Percentiles rank a stretch among this genome's conserved stretches.
These are phyloP conservation scores for Aleiodes testaceus DNA, from an alignment of 2,888 invertebrate species.

Conservation along the genomic window DNA sequence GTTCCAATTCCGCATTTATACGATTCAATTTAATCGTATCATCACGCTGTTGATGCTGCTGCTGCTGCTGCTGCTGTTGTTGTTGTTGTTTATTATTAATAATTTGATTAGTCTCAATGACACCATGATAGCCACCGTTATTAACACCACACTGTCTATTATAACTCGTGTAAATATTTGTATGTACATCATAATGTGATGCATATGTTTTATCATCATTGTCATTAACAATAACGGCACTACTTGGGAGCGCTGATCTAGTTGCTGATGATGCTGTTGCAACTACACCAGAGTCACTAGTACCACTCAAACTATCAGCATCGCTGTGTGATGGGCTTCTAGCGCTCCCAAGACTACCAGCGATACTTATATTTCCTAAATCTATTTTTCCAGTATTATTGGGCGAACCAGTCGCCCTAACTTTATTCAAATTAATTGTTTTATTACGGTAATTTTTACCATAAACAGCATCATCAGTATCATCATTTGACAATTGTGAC, in stretches of 20 bases:
- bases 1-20: conserved; percentile 31
- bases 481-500: background rate
- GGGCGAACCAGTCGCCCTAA: conserved; percentile 41
- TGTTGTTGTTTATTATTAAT: conserved; percentile 28
- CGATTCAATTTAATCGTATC: conserved; percentile 16
- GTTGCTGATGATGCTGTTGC: conserved; percentile 41
- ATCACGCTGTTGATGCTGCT: conserved; percentile 2
- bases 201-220: conserved; percentile 29
- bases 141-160: conserved; percentile 7
- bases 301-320: conserved; percentile 43
- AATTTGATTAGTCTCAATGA: conserved; percentile 7
- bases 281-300: conserved; percentile 42
- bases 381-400: conserved; percentile 39
- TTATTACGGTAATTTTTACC: background rate
- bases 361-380: conserved; percentile 24
- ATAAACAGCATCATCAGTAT: background rate
- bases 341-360: conserved; percentile 31
- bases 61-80: conserved; percentile 22
- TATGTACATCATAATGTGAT: conserved; percentile 27
- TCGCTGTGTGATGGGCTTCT: conserved; percentile 41
- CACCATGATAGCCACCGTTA: conserved; percentile 7
- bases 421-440: conserved; percentile 2
- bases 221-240: conserved; percentile 25
- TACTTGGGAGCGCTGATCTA: conserved; percentile 37
- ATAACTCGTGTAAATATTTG: conserved; percentile 10